phyloP scores from a whole-genome alignment of 1,140 invertebrate genomes.

The Zophobas morio region DNA sequence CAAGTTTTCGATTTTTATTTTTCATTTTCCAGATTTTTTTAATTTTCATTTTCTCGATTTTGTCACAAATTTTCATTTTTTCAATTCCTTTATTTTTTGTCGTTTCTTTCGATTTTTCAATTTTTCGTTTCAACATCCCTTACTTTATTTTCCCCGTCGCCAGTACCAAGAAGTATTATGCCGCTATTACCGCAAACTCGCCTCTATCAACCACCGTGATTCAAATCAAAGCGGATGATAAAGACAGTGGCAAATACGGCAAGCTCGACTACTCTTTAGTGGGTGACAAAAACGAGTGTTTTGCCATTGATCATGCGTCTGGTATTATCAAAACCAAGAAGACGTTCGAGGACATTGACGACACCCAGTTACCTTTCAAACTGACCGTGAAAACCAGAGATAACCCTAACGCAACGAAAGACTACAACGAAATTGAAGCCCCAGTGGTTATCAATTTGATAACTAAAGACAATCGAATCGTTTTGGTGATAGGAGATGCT shows the following conservation, averaged over 20 bases:
- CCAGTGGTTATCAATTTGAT: conserved; percentile 75
- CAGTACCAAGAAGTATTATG: conserved; percentile 75
- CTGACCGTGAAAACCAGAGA: conserved; percentile 83
- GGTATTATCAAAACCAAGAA: conserved; percentile 82
- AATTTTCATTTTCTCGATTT: too few relatives aligned
- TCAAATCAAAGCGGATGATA: conserved; percentile 85
- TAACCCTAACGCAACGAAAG: conserved; percentile 76
- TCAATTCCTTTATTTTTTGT: too few relatives aligned
- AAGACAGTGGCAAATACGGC: conserved; percentile 85
- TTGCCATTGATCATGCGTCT: conserved; percentile 79
- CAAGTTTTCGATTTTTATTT: too few relatives aligned
- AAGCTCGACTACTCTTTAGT: conserved; percentile 81
- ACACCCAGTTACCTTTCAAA: conserved; percentile 78
- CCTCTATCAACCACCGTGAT: conserved; percentile 82
- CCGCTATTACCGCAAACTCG: conserved; percentile 79
- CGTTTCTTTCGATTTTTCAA: too few relatives aligned
- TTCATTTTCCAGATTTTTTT: too few relatives aligned
- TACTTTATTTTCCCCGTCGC: conserved; percentile 80
- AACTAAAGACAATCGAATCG: conserved; percentile 79
- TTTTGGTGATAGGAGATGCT: conserved; percentile 82
- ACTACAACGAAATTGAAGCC: conserved; percentile 76
- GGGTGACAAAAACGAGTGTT: conserved; percentile 77
- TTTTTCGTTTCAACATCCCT: conserved; percentile 86
- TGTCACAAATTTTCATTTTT: too few relatives aligned
- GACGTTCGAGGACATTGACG: conserved; percentile 78